Percentiles rank a stretch among this genome's conserved stretches.
phyloP scores from a whole-genome alignment of 2,888 invertebrate species.

The Megamerina dolium region DNA sequence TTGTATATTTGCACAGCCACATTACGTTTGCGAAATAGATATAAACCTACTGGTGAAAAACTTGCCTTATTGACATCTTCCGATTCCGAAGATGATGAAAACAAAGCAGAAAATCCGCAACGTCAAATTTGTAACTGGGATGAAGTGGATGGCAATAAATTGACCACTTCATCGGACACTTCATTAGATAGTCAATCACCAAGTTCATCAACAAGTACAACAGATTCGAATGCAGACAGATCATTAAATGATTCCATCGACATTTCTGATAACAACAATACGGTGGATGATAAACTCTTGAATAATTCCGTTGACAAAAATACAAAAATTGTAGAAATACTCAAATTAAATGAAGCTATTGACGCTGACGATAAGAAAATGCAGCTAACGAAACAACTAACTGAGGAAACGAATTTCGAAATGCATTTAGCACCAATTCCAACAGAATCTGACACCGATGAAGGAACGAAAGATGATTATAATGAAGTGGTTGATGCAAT shows the following conservation, averaged over 20 bases:
- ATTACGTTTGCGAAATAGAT: slow-evolving; percentile 36
- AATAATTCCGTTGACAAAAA: slow-evolving; percentile 6
- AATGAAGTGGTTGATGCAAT: slow-evolving; percentile 15
- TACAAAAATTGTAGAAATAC: slow-evolving; percentile 11
- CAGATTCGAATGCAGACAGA: slow-evolving; percentile 20
- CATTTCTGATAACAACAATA: slow-evolving; percentile 9
- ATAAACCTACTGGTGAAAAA: slow-evolving; percentile 32
- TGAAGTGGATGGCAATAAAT: slow-evolving; percentile 22
- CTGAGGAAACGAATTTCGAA: neutral
- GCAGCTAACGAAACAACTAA: neutral
- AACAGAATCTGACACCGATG: slow-evolving; percentile 5
- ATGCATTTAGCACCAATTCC: neutral
- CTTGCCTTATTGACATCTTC: slow-evolving; percentile 32
- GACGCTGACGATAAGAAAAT: neutral
- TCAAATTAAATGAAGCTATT: neutral
- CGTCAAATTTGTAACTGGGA: slow-evolving; percentile 22
- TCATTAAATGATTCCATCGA: slow-evolving; percentile 14
- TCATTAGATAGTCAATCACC: slow-evolving; percentile 19
- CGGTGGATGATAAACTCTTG: slow-evolving; percentile 10
- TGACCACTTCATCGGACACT: slow-evolving; percentile 16
- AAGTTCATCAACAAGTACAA: slow-evolving; percentile 19
- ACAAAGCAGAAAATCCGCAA: slow-evolving; percentile 16
- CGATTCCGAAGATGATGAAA: slow-evolving; percentile 33
- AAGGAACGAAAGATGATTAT: slow-evolving; percentile 13
- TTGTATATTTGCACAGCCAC: slow-evolving; percentile 29